These are phyloP conservation scores for Cephalopterus ornatus DNA, from an alignment of 2,113 vertebrate genomes.

Conservation along the genomic window DNA sequence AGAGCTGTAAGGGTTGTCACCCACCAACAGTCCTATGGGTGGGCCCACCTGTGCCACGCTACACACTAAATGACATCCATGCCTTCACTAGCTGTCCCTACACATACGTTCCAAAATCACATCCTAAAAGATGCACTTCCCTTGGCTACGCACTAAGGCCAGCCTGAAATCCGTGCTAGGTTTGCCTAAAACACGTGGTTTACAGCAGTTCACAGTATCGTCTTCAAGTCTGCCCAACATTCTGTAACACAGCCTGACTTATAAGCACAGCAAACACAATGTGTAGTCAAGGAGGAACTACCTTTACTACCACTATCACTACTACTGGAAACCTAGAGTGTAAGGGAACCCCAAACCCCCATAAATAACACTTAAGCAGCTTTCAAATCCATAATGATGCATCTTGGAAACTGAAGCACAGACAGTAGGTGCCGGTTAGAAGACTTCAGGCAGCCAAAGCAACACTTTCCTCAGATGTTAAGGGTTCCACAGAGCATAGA, in stretches of 20 bases:
- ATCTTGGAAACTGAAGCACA: neutral
- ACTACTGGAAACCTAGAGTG: neutral
- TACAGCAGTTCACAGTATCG: neutral
- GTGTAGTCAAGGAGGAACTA: neutral
- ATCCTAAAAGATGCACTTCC: neutral
- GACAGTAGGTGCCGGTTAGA: neutral
- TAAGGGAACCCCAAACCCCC: neutral
- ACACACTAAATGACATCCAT: neutral
- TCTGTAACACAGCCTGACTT: neutral
- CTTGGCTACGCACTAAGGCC: neutral
- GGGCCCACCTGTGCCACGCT: neutral
- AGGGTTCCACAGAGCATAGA: neutral
- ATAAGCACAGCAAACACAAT: neutral
- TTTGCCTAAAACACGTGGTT: neutral
- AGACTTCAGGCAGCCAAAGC: neutral
- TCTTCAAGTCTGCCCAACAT: neutral
- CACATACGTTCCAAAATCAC: fast-evolving
- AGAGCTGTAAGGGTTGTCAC: neutral
- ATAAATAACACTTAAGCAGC: neutral
- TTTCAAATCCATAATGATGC: neutral
- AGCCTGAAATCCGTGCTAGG: neutral
- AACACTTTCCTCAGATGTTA: fast-evolving
- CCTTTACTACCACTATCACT: neutral
- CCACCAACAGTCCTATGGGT: fast-evolving
- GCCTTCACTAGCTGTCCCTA: neutral